Base-by-base conservation (phyloP, 2,113 vertebrate species). In the Chloropsis hardwickii region DNA sequence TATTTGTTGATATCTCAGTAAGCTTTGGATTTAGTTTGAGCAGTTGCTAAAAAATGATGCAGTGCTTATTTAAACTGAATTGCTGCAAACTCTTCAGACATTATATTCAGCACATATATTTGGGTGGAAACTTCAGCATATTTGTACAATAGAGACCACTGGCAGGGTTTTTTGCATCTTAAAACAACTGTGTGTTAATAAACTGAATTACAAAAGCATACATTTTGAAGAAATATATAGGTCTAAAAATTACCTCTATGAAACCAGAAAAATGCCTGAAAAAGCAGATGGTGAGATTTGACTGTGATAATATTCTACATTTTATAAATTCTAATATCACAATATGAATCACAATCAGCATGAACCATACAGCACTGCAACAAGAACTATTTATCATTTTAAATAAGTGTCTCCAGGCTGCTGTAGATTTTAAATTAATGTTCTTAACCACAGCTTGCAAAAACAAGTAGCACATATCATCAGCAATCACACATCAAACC, bases 391-490 rank as follows among this genome's bases (percentile, higher is more conserved):
- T 82, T 74, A 71, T 87, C 66, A 93, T 90, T 95, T 95, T 91
- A 95, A 95, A 86, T 70, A 74, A 21, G 13, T 48, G 62, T 88
- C 91, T 86, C n/a, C 33, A 91, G 37, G 60, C 33, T 94, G n/a
- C 76, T 96, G 42, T 94, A 91, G 44, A 37, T 94, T 97, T 96
- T 76, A 96, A 95, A 91, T 51, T 7, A 88, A 57, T 92, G 60
- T 64, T 93, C 31, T 58, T 70, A 96, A 83, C 66, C 58, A 95
- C 45, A 89, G 47, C 56, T 96, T 69, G 88, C 66, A 95, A 60
- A 95, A 85, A 14, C 28, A 64, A 73, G 23, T 69, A 89, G 66
- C 45, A 90, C 37, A 42, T 48, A 95, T 76, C 64, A 87, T 88
- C 19, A 40, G 40, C 51, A 96, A 86, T 87, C 94, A 96, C 57